These are phyloP conservation scores for Akabosia matsudoensis DNA, from an alignment of 1,140 invertebrate genomes.

Conservation along the genomic window DNA sequence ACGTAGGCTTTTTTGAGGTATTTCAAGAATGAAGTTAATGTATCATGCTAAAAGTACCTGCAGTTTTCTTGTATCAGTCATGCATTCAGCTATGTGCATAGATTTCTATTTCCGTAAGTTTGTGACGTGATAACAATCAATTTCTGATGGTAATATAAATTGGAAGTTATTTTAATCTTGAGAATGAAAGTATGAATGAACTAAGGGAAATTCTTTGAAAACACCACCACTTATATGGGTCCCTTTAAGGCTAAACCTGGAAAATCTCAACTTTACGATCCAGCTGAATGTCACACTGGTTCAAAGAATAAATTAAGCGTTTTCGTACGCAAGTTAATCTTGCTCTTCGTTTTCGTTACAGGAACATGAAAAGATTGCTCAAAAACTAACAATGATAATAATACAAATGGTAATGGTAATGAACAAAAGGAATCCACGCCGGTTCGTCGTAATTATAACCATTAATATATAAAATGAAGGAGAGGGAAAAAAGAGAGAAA, in stretches of 20 bases:
- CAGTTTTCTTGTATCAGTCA: too few species aligned
- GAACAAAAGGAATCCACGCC: constrained; percentile 2
- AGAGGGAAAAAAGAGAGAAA: constrained; percentile 29
- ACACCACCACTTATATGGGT: not conserved
- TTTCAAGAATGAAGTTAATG: too few species aligned
- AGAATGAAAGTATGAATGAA: too few species aligned
- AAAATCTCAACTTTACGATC: too few species aligned
- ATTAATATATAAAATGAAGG: not conserved
- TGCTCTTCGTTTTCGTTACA: not conserved
- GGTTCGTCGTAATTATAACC: not conserved
- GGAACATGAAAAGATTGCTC: not conserved
- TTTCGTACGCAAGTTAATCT: not conserved
- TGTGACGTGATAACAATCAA: too few species aligned
- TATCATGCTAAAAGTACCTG: too few species aligned
- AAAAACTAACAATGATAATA: constrained; percentile 2
- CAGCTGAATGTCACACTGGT: not conserved
- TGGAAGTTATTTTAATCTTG: too few species aligned
- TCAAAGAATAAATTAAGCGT: not conserved
- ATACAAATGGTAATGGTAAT: not conserved
- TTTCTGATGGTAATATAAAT: too few species aligned
- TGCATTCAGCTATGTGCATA: too few species aligned
- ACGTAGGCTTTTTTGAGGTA: too few species aligned
- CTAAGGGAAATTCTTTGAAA: too few species aligned
- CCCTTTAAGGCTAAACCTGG: not conserved
- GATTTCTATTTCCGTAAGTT: too few species aligned